Evolutionary conservation across 2,888 invertebrate species (phyloP), one percentile per base, ranked within the genome.

Genomic region (Empis livida): DNA sequence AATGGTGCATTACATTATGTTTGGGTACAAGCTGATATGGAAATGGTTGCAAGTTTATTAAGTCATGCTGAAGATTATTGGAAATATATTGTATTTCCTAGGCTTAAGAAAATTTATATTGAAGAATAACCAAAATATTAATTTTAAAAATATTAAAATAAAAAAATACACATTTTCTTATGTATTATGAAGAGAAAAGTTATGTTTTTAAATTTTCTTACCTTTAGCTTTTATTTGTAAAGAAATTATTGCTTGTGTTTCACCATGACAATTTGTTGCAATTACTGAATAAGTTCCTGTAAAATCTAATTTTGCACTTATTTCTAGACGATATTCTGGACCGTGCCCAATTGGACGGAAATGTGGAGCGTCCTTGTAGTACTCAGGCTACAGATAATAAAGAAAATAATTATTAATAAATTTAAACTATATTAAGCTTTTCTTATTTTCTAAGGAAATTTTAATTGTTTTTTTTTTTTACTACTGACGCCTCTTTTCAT

Each of bases 201-300:
- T 39, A 13, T 39, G 16, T 45, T 20, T 32, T 17, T 37, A 15
- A 35, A 23, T 17, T 32, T 31, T 14, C 67, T 64, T 65, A 86
- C 87, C 88, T 79, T 80, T 85, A 54, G 82, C 85, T 67, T 81
- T 79, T 60, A 91, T 86, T 73, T 91, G 90, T 47, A 91, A 70
- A 0, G 90, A 90, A 60, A 91, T 87, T 62, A 90, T 78, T 40
- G 90, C 87, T 66, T 88, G 88, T 27, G 84, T 78, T 62, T 89
- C 84, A 45, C 90, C 91, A 75, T 89, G 80, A 53, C 76, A 74
- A 66, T 91, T 91, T 58, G 77, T 78, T 1, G 90, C 89, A 50
- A 85, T 81, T 30, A 90, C 83, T 1, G 88, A 84, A 64, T 91
- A 91, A 2, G 89, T 83, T 42, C 90, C 91, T 1, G 90, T 89